A percentile compares a stretch with the other conserved stretches of the same genome.
phyloP scores from a whole-genome alignment of 1,140 invertebrate genomes.

The Wiebesia pumilae region DNA sequence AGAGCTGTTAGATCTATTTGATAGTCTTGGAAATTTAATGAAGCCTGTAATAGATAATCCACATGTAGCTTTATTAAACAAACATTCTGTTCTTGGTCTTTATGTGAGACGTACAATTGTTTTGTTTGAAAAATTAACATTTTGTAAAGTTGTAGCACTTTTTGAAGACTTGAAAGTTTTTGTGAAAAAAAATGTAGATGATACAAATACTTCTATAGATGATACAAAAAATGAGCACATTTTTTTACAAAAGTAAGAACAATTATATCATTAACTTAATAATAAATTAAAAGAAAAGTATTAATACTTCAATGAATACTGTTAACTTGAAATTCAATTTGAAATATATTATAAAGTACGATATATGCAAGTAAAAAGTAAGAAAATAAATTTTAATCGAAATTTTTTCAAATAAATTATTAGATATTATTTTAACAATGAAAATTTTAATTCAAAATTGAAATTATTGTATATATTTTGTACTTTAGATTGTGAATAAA shows the following conservation, averaged over 20 bases:
- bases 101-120: slow-evolving; percentile 88
- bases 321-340: not conserved
- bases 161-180: slow-evolving; percentile 80
- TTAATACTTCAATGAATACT: not conserved
- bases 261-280: not conserved
- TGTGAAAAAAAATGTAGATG: slow-evolving; percentile 53
- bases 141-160: slow-evolving; percentile 84
- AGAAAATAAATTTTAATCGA: no score
- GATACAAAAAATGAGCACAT: not conserved
- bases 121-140: slow-evolving; percentile 87
- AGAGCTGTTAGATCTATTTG: slow-evolving; percentile 79
- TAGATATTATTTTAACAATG: not conserved
- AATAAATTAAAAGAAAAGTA: not conserved
- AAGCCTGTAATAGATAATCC: slow-evolving; percentile 67
- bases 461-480: slow-evolving; percentile 9
- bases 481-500: slow-evolving; percentile 2
- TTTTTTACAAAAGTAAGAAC: slow-evolving; percentile 25
- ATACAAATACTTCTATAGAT: not conserved
- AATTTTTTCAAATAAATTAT: not conserved
- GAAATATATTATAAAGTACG: no score
- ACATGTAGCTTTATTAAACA: slow-evolving; percentile 66
- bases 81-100: slow-evolving; percentile 79
- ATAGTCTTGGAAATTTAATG: slow-evolving; percentile 75
- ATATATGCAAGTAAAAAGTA: no score
- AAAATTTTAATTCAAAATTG: not conserved